Percentiles rank a stretch among this genome's conserved stretches.
Evolutionary conservation across 2,888 invertebrate species (phyloP).

Genomic region (Drosophila austrosaltans): DNA sequence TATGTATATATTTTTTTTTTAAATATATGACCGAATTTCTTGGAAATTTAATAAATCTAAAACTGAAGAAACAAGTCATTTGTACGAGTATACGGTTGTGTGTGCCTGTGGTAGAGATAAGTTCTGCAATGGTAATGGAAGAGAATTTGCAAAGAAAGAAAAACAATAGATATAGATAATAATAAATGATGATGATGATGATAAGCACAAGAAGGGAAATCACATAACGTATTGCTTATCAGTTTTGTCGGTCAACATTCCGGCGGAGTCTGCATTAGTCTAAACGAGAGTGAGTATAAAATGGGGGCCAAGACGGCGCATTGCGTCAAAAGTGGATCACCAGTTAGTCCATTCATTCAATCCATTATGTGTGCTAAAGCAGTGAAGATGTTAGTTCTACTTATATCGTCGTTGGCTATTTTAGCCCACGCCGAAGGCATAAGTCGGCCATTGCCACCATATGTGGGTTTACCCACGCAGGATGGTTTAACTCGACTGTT

Average conservation of each 20-base stretch:
- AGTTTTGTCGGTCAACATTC: slow-evolving; percentile 32
- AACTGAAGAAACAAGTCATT: slow-evolving; percentile 1
- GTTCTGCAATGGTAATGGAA: slow-evolving; percentile 35
- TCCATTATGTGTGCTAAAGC: not conserved
- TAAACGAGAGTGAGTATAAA: slow-evolving; percentile 24
- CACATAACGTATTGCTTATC: slow-evolving; percentile 45
- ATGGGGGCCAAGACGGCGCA: slow-evolving; percentile 52
- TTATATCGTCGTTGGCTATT: slow-evolving; percentile 28
- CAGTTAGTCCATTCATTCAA: slow-evolving; percentile 11
- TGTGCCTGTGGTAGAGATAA: slow-evolving; percentile 27
- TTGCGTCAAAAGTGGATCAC: slow-evolving; percentile 66
- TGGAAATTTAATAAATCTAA: not conserved
- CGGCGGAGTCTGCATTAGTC: slow-evolving; percentile 49
- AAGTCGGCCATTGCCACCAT: slow-evolving; percentile 60
- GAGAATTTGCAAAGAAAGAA: slow-evolving; percentile 33
- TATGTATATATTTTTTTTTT: too few relatives aligned
- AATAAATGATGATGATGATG: not conserved
- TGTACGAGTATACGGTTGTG: not conserved
- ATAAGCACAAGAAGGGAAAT: slow-evolving; percentile 49
- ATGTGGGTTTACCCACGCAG: slow-evolving; percentile 64
- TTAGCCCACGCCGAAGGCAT: slow-evolving; percentile 33
- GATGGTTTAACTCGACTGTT: slow-evolving; percentile 72
- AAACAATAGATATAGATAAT: slow-evolving; percentile 18
- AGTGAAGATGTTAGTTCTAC: slow-evolving; percentile 25
- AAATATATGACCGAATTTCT: not conserved